Evolutionary conservation across 2,113 vertebrate genomes (phyloP).

Genomic region (Laticauda colubrina): DNA sequence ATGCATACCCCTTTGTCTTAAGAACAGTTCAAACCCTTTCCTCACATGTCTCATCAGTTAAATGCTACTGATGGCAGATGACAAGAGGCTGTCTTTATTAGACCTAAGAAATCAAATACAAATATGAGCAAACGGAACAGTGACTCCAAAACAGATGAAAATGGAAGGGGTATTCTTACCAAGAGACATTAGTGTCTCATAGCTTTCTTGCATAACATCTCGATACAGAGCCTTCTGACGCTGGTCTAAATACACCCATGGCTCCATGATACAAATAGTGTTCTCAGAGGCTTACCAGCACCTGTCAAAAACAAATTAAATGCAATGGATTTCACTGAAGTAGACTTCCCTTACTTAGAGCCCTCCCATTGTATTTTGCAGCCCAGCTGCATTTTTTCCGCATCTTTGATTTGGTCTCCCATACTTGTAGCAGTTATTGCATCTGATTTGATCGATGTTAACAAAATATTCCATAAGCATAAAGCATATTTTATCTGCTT

Average conservation of each 20-base stretch:
- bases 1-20: too few species aligned
- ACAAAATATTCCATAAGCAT: background rate
- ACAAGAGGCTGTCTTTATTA: background rate
- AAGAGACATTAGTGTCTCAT: slow-evolving; percentile 17
- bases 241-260: slow-evolving; percentile 26
- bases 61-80: background rate
- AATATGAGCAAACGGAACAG: background rate
- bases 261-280: slow-evolving; percentile 1
- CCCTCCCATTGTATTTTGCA: background rate
- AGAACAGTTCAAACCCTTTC: background rate
- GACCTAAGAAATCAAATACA: background rate
- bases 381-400: background rate
- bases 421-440: background rate
- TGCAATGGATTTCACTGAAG: background rate
- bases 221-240: slow-evolving; percentile 21
- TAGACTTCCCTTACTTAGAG: background rate
- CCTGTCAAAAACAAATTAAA: slow-evolving; percentile 2
- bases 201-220: slow-evolving; percentile 33
- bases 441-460: background rate
- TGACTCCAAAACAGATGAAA: background rate
- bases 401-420: background rate
- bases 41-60: background rate
- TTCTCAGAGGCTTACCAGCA: background rate
- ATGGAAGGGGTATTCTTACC: background rate
- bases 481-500: background rate